phyloP scores from a whole-genome alignment of 2,888 invertebrate species.

The Laothoe populi region DNA sequence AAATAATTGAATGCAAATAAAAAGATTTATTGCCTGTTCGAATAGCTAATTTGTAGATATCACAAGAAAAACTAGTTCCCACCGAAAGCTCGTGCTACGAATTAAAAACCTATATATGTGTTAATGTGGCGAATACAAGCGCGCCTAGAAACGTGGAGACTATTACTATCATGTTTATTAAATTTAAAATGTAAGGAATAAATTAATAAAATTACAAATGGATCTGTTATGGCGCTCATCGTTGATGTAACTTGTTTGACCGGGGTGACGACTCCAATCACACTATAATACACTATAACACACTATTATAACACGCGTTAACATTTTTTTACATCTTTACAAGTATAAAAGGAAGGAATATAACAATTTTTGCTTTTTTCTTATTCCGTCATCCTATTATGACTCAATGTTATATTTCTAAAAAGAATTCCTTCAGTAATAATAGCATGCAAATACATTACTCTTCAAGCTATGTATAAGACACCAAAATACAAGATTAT shows the following conservation, averaged over 20 bases:
- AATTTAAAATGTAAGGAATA: conserved; percentile 7
- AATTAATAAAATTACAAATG: conserved; percentile 13
- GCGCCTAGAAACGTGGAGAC: neutral
- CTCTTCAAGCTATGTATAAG: too few relatives aligned
- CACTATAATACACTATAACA: neutral
- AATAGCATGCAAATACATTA: too few relatives aligned
- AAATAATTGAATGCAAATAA: neutral
- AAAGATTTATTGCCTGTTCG: neutral
- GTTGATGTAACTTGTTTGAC: neutral
- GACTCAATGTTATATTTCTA: too few relatives aligned
- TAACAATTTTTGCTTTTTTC: too few relatives aligned
- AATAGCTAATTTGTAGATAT: neutral
- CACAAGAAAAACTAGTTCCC: conserved; percentile 1
- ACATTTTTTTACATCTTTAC: neutral
- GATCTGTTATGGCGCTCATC: conserved; percentile 16
- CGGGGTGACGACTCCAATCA: neutral
- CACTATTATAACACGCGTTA: conserved; percentile 5
- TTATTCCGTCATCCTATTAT: too few relatives aligned
- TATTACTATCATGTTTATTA: conserved; percentile 4
- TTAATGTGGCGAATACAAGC: neutral
- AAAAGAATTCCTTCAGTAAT: too few relatives aligned
- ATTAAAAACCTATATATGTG: conserved; percentile 10
- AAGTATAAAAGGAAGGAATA: too few relatives aligned
- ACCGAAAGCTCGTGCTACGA: conserved; percentile 5
- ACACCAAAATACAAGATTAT: too few relatives aligned